Evolutionary conservation across 2,888 invertebrate species (phyloP).

Genomic region (Hypolimnas misippus): DNA sequence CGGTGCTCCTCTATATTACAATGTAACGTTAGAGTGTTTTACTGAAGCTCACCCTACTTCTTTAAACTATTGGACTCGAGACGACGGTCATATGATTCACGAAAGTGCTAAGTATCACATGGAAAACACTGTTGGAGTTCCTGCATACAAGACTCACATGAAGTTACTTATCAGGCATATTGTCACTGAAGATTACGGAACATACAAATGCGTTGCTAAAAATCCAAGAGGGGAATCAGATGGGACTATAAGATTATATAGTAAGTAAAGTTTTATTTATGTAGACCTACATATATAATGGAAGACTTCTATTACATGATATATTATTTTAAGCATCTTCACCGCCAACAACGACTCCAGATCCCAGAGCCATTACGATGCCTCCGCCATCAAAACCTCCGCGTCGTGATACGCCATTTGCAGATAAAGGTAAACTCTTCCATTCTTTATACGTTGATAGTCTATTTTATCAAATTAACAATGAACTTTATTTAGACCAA

Average conservation of each 20-base stretch:
- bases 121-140: slow-evolving; percentile 87
- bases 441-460: background rate
- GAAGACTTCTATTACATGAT: background rate
- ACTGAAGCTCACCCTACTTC: slow-evolving; percentile 96
- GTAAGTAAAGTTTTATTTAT: slow-evolving; percentile 84
- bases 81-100: slow-evolving; percentile 95
- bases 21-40: slow-evolving; percentile 93
- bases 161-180: slow-evolving; percentile 91
- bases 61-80: slow-evolving; percentile 95
- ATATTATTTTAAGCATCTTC: slow-evolving; percentile 85
- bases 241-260: slow-evolving; percentile 94
- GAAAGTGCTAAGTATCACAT: slow-evolving; percentile 92
- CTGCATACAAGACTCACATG: slow-evolving; percentile 95
- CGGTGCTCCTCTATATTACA: slow-evolving; percentile 92
- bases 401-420: slow-evolving; percentile 70
- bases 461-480: slow-evolving; percentile 14
- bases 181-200: slow-evolving; percentile 91
- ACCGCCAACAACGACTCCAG: slow-evolving; percentile 91
- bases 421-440: slow-evolving; percentile 66
- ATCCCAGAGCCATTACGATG: slow-evolving; percentile 85
- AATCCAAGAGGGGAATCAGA: slow-evolving; percentile 96
- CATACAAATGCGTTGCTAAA: slow-evolving; percentile 94
- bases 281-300: too few species aligned
- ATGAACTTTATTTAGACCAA: slow-evolving; percentile 10
- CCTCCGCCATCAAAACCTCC: slow-evolving; percentile 77